Base-by-base conservation (phyloP, 2,797 vertebrate genomes). In the Takifugu ocellatus region DNA sequence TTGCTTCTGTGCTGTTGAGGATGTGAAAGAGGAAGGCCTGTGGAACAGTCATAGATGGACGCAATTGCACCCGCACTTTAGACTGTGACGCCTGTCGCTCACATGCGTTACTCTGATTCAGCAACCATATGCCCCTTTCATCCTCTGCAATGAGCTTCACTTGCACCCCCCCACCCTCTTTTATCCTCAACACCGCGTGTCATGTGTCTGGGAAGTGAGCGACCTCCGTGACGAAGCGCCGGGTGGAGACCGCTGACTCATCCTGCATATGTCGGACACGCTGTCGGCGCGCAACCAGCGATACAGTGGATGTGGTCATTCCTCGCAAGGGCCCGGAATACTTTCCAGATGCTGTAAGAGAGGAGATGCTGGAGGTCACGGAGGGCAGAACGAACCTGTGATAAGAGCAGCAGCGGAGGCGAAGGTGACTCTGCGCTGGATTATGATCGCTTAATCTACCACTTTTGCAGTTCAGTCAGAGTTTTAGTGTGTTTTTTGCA, bases 1-100 rank as follows among this genome's bases (percentile, higher is more conserved):
- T 51, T 65, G n/a, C 69, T 21, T 51, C 55, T 54, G 61, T 50
- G 66, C 66, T 68, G 44, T 62, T 60, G 60, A 77, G 82, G 81
- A 83, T 77, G 70, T 83, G 71, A 82, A 82, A 81, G 71, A 82
- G 73, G 78, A 82, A 78, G 61, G 47, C 54, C 57, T 72, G 51
- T 50, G 42, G 31, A 62, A 45, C 31, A 5, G 50, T 50, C 63
- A 56, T 70, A 77, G 9, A 33, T 33, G 9, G 9, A 33, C 31
- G 10, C 31, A 33, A 9, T 3, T 9, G 31, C 31, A 33, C 27
- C 27, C 2, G 6, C 59, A 76, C 33, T 9, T 33, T 12, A 39
- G 36, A 12, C 36, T 39, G 12, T 14, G 14, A 14, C 36, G 12
- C 36, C 36, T 39, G 36, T 39, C 2, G 14, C 36, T 12, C 33